These are phyloP conservation scores for Naja naja DNA, from an alignment of 2,113 vertebrate species.

Conservation along the genomic window DNA sequence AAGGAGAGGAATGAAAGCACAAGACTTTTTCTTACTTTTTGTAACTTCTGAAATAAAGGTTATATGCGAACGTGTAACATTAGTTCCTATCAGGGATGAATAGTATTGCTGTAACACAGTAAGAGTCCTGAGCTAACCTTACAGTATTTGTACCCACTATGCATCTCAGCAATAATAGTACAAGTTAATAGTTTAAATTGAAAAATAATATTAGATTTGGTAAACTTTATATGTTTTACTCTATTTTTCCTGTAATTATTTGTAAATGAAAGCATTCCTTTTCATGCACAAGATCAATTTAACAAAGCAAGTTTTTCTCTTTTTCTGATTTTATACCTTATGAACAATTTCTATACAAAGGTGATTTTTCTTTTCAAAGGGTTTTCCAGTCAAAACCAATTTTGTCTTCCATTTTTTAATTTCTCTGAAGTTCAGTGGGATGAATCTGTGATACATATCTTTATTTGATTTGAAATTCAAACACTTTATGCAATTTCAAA, in stretches of 20 bases:
- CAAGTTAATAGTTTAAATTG: neutral
- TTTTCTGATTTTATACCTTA: neutral
- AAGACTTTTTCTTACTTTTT: neutral
- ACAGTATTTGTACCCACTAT: neutral
- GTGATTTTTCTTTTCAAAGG: neutral
- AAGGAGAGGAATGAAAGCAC: neutral
- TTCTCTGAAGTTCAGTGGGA: neutral
- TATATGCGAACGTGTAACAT: neutral
- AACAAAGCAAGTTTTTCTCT: neutral
- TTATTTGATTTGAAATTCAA: neutral
- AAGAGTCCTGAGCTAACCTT: neutral
- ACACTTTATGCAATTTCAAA: conserved; percentile 6
- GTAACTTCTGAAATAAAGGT: neutral
- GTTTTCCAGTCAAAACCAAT: conserved; percentile 9
- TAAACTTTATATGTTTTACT: neutral
- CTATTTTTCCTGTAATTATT: neutral
- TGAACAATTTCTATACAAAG: neutral
- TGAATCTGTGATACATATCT: neutral
- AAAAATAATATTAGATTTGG: neutral
- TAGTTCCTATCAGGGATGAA: neutral
- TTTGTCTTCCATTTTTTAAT: neutral
- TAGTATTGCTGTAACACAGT: neutral
- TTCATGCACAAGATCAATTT: neutral
- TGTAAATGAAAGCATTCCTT: neutral
- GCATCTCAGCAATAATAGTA: neutral